These are phyloP conservation scores for Barbus barbus DNA, from an alignment of 2,113 vertebrate species.

Conservation along the genomic window DNA sequence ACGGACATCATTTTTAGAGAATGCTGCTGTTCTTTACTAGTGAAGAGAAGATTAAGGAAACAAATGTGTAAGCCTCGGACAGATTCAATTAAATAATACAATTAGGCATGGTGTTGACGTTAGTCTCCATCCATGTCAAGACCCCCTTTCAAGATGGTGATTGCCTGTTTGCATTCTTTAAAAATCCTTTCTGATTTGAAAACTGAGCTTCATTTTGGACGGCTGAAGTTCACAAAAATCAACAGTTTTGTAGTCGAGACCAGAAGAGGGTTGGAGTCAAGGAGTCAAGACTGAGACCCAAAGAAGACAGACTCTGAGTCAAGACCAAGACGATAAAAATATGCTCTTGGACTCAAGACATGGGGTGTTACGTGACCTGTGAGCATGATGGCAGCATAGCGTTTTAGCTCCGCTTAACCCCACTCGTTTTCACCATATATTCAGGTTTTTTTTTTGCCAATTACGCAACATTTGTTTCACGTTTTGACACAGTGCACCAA, in stretches of 20 bases:
- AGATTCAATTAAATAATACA: neutral
- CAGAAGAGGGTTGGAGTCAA: no score
- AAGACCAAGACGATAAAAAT: neutral
- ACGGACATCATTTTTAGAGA: conserved; percentile 88
- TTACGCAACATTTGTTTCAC: no score
- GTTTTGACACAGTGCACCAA: no score
- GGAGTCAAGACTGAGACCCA: no score
- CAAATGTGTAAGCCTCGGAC: neutral
- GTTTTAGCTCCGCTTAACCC: no score
- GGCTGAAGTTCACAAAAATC: neutral
- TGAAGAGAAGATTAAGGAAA: conserved; percentile 24
- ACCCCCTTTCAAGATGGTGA: conserved; percentile 52
- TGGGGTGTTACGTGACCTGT: no score
- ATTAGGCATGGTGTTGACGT: conserved; percentile 20
- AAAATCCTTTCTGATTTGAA: neutral
- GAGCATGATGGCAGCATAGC: no score
- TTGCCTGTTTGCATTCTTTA: neutral
- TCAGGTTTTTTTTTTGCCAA: no score
- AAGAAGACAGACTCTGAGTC: no score
- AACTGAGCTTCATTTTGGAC: neutral
- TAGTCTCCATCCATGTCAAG: conserved; percentile 59
- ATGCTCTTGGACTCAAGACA: neutral
- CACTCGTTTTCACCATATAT: no score
- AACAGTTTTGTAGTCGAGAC: neutral
- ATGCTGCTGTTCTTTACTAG: conserved; percentile 89